A percentile compares a stretch with the other conserved stretches of the same genome.
Conservation (phyloP, 2,113 vertebrate species). For the Podarcis cretensis region DNA sequence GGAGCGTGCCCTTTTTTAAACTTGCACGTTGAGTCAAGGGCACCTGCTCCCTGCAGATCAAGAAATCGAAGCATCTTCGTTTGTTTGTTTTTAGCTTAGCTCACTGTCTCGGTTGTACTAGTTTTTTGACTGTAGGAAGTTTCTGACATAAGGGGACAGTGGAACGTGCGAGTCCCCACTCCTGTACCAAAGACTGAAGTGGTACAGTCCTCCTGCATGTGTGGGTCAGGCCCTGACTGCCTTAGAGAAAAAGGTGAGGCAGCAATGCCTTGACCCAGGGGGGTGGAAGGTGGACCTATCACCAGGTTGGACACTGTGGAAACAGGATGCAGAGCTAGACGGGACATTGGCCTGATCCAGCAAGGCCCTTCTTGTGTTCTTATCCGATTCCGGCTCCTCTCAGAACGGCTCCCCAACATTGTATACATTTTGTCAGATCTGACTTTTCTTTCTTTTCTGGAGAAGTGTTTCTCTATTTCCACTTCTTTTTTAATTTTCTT, state of each 20-base stretch:
- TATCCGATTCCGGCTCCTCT: not conserved
- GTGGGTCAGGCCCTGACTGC: not conserved
- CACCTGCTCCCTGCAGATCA: no score
- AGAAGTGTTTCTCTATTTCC: no score
- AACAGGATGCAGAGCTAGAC: no score
- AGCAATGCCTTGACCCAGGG: not conserved
- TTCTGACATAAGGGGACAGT: no score
- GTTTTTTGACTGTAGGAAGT: not conserved
- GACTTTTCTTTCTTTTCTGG: no score
- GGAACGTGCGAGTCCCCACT: not conserved
- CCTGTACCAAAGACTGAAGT: not conserved
- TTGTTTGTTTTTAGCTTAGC: no score
- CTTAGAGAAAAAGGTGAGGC: not conserved
- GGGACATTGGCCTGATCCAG: no score
- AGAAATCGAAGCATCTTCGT: not conserved
- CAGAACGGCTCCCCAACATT: not conserved
- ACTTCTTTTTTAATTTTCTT: no score
- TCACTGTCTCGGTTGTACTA: not conserved
- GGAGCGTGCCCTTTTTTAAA: not conserved
- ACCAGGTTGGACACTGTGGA: no score
- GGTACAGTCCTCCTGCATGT: not conserved
- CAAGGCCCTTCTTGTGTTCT: no score
- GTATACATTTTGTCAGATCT: no score
- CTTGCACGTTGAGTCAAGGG: not conserved
- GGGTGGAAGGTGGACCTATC: not conserved